A percentile compares a stretch with the other conserved stretches of the same genome.
Conservation (phyloP, 2,888 invertebrate species). For the Allolobophora icterica region DNA sequence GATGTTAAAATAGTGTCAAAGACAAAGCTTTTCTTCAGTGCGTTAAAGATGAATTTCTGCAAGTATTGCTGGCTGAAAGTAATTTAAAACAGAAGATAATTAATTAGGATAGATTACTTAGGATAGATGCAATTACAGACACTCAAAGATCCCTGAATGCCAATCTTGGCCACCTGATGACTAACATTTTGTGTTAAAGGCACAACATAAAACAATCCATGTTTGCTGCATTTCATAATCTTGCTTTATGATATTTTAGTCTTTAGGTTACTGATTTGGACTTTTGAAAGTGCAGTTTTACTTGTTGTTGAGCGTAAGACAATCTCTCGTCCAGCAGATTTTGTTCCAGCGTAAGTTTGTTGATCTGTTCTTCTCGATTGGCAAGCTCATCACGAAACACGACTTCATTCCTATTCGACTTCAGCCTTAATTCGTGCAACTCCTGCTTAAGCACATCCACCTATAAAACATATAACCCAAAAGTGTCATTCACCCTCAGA, state of each 20-base stretch:
- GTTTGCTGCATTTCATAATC: not conserved
- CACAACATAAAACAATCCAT: not conserved
- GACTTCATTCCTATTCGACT: conserved; percentile 51
- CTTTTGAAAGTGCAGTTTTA: conserved; percentile 34
- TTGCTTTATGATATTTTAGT: not conserved
- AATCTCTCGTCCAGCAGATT: conserved; percentile 59
- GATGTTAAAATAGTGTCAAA: no score
- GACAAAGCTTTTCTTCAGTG: no score
- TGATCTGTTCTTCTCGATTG: conserved; percentile 57
- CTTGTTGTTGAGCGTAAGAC: conserved; percentile 56
- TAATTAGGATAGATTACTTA: no score
- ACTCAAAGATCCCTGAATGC: no score
- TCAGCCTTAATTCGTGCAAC: not conserved
- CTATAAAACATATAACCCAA: not conserved
- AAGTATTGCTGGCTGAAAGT: no score
- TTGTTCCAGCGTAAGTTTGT: conserved; percentile 58
- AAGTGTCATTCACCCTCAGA: not conserved
- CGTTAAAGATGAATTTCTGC: no score
- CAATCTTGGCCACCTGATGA: no score
- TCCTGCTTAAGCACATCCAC: not conserved
- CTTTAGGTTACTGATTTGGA: not conserved
- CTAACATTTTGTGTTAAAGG: not conserved
- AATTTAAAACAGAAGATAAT: no score
- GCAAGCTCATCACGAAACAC: conserved; percentile 55
- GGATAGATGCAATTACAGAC: no score